Conservation (phyloP, 2,888 invertebrate species). For the Aradus depressus region DNA sequence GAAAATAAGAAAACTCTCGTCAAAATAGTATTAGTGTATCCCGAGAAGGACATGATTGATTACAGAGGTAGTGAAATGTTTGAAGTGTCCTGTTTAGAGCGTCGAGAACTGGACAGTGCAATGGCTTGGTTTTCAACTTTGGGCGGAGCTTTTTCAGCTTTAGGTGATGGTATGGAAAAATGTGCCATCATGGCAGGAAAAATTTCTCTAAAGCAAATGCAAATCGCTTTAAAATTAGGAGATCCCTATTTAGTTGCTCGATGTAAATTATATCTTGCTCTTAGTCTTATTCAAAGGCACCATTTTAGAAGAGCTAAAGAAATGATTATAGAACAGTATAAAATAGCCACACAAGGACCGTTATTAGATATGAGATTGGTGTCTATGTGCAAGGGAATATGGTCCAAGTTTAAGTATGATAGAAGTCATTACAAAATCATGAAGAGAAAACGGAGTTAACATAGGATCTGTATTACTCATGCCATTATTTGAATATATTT, state of each 20-base stretch:
- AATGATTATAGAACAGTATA: constrained; percentile 48
- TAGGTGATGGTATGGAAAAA: constrained; percentile 73
- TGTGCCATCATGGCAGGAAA: constrained; percentile 79
- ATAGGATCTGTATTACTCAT: no score
- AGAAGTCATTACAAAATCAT: no score
- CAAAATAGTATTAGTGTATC: neutral
- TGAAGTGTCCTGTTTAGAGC: constrained; percentile 37
- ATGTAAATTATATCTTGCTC: constrained; percentile 74
- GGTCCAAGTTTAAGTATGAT: constrained; percentile 65
- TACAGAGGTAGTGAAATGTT: constrained; percentile 22
- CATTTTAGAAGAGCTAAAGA: constrained; percentile 49
- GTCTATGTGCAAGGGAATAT: constrained; percentile 77
- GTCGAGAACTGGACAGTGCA: constrained; percentile 66
- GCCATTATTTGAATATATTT: no score
- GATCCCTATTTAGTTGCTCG: constrained; percentile 71
- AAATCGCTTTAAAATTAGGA: constrained; percentile 64
- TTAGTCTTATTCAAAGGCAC: constrained; percentile 78
- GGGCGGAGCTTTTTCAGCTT: constrained; percentile 90
- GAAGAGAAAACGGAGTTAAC: no score
- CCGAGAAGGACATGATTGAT: constrained; percentile 16
- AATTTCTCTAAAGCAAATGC: constrained; percentile 74
- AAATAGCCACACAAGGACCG: constrained; percentile 36
- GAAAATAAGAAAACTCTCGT: neutral
- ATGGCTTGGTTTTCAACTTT: constrained; percentile 93
- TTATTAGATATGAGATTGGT: constrained; percentile 50